Evolutionary conservation across 2,888 invertebrate species (phyloP), one percentile per base, ranked within the genome.

Genomic region (Augiades crinisus): DNA sequence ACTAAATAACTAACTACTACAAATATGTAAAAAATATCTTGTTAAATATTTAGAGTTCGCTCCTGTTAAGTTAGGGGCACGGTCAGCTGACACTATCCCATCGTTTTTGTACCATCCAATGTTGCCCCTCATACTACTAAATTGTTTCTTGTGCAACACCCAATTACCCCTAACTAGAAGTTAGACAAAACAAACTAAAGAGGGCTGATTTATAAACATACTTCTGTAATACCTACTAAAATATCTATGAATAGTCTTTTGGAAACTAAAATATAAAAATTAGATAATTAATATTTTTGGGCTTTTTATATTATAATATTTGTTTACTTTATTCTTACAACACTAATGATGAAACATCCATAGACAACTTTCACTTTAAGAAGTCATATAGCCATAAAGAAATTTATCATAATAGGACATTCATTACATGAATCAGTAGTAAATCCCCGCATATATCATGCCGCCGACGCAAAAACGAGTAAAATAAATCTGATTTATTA

Each of bases 41-140:
- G 5, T 5, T 22, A 13, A 7, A 13, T 22, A 7, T 24, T 72
- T 66, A 59, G 59, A 62, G 64, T 52, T 12, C 45, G 51, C n/a
- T 24, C 45, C 45, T 38, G 51, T 63, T 56, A 37, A 74, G 81
- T n/a, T n/a, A n/a, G n/a, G n/a, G n/a, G n/a, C n/a, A n/a, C n/a
- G n/a, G n/a, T 79, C 86, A 86, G 84, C 84, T 86, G 86, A 72
- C 81, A 71, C 74, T 77, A 79, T 85, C 86, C 75, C 86, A 85
- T 70, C 64, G 81, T 85, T 86, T 85, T 86, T 85, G 79, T 75
- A 75, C 75, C 70, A 27, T 73, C 55, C 36, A 53, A 55, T 49
- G 41, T 34, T 5, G 34, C 36, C 27, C 49, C 50, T 36, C 30
- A 36, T 30, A 12, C 30, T 17, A 71, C 74, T 77, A 81, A 86